Evolutionary conservation across 2,113 vertebrate species (phyloP).

Genomic region (Globicephala melas): DNA sequence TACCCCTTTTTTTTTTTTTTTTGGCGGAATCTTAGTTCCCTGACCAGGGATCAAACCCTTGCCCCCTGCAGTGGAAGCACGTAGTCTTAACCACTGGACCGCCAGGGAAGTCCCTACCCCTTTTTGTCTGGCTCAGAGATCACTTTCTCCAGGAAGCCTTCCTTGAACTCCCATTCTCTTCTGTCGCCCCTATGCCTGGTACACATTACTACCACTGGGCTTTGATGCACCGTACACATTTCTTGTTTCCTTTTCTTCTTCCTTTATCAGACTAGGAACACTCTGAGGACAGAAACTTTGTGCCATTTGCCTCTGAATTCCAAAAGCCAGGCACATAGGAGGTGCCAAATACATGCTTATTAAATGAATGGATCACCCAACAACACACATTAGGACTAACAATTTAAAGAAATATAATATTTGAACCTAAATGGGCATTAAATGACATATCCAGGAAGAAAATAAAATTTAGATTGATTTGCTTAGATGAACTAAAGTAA

Average conservation of each 20-base stretch:
- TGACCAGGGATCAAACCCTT: too few species aligned
- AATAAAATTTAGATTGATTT: not conserved
- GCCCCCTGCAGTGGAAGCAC: too few species aligned
- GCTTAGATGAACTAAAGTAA: constrained; percentile 47
- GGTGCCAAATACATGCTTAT: not conserved
- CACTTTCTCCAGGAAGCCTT: not conserved
- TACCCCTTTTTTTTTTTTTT: not conserved
- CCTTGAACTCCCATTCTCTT: not conserved
- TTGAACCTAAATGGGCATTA: not conserved
- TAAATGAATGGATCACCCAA: not conserved
- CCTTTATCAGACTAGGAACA: not conserved
- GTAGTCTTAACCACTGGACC: too few species aligned
- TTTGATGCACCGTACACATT: not conserved
- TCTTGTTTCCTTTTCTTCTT: not conserved
- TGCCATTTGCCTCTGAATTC: not conserved
- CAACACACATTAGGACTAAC: not conserved
- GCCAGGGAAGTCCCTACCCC: too few species aligned
- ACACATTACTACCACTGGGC: too few species aligned
- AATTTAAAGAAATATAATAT: not conserved
- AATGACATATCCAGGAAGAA: not conserved
- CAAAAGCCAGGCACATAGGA: not conserved
- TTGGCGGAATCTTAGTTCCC: too few species aligned
- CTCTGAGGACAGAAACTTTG: not conserved
- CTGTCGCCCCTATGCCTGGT: not conserved
- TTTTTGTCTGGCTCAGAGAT: not conserved